phyloP scores from a whole-genome alignment of 2,113 vertebrate species.

The Nesogale talazaci region DNA sequence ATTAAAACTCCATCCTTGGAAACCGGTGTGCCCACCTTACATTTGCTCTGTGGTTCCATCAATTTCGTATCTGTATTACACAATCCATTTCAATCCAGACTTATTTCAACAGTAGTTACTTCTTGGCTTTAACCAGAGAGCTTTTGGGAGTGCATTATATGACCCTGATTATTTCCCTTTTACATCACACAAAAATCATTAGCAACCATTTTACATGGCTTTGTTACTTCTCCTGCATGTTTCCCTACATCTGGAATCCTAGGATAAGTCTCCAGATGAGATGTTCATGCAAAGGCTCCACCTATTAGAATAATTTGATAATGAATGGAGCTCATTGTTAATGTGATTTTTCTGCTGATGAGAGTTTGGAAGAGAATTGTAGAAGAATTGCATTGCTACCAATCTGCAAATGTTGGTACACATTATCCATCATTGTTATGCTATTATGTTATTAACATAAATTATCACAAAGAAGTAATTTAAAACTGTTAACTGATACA shows the following conservation, averaged over 20 bases:
- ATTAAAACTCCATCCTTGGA: not conserved
- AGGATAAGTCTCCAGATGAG: conserved; percentile 18
- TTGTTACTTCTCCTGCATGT: not conserved
- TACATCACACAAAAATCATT: not conserved
- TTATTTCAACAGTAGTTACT: not conserved
- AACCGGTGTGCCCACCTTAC: not conserved
- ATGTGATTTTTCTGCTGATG: conserved; percentile 78
- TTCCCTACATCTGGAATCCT: not conserved
- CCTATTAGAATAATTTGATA: conserved; percentile 55
- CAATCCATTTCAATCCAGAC: not conserved
- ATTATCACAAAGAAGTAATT: conserved; percentile 78
- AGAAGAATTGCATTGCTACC: conserved; percentile 77
- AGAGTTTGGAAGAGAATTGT: conserved; percentile 76
- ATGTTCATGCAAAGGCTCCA: conserved; percentile 10
- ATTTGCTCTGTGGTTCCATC: not conserved
- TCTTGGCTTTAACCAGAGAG: not conserved
- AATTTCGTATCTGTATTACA: no score
- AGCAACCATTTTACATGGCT: not conserved
- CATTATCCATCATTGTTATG: conserved; percentile 81
- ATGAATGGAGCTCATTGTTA: conserved; percentile 71
- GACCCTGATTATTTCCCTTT: not conserved
- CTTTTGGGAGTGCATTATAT: not conserved
- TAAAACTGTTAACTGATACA: conserved; percentile 71
- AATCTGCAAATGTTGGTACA: conserved; percentile 81
- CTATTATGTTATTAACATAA: conserved; percentile 83